A percentile compares a stretch with the other conserved stretches of the same genome.
phyloP scores from a whole-genome alignment of 2,888 invertebrate genomes.

The Lasioglossum figueresi region DNA sequence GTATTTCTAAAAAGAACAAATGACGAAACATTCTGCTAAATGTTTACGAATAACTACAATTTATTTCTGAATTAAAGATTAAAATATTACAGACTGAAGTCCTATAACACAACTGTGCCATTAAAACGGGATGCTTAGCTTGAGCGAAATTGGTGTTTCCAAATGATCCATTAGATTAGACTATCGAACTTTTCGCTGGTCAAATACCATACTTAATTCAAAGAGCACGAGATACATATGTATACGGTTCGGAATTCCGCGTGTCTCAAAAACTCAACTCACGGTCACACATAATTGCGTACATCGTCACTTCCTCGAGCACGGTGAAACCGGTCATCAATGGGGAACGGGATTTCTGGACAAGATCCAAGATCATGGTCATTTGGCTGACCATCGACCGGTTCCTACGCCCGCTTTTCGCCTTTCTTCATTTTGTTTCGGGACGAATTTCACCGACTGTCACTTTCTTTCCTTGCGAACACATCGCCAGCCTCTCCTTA shows the following conservation, averaged over 20 bases:
- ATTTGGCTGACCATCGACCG: slow-evolving; percentile 62
- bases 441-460: slow-evolving; percentile 22
- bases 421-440: slow-evolving; percentile 41
- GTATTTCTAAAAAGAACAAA: no score
- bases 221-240: no score
- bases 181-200: neutral
- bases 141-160: neutral
- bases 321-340: slow-evolving; percentile 79
- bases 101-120: neutral
- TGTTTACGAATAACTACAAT: neutral
- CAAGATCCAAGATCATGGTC: slow-evolving; percentile 80
- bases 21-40: no score
- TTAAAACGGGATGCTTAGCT: neutral
- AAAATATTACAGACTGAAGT: neutral
- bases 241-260: neutral
- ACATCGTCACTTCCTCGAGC: slow-evolving; percentile 47
- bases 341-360: slow-evolving; percentile 72
- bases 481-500: neutral
- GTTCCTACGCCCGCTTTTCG: slow-evolving; percentile 34
- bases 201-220: neutral
- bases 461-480: neutral
- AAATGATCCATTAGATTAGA: no score
- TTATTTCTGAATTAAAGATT: neutral
- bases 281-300: slow-evolving; percentile 11
- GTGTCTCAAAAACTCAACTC: neutral